A percentile compares a stretch with the other conserved stretches of the same genome.
phyloP scores from a whole-genome alignment of 2,797 vertebrate genomes.

The Cichlasoma orientale region DNA sequence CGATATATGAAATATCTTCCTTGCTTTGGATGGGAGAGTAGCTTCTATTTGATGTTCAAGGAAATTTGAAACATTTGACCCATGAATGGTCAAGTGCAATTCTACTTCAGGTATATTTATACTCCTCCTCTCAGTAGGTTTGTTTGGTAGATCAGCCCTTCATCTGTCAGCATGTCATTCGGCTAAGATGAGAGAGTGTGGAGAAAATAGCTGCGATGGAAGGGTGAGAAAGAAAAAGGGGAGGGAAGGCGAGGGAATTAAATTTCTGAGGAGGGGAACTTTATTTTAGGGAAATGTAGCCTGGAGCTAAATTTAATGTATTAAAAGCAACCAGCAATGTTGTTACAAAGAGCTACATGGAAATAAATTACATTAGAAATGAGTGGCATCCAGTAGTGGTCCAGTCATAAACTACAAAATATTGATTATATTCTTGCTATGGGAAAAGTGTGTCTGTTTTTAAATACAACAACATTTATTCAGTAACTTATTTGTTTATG shows the following conservation, averaged over 20 bases:
- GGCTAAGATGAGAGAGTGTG: conserved; percentile 13
- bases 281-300: conserved; percentile 20
- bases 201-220: not conserved
- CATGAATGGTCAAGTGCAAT: conserved; percentile 4
- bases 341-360: not conserved
- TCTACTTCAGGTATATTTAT: conserved; percentile 5
- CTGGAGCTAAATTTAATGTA: not conserved
- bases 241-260: conserved; percentile 3
- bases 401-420: not conserved
- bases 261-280: conserved; percentile 9
- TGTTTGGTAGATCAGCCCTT: conserved; percentile 5
- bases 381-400: not conserved
- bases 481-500: not conserved
- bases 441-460: not conserved
- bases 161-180: conserved; percentile 16
- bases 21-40: not conserved
- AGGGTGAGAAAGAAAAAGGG: not conserved
- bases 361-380: conserved; percentile 34
- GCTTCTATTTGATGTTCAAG: not conserved
- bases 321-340: not conserved
- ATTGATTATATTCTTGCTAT: not conserved
- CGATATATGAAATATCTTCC: not conserved
- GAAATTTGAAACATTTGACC: conserved; percentile 8
- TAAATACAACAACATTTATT: not conserved
- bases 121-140: not conserved